phyloP scores from a whole-genome alignment of 2,797 vertebrate genomes.

The Cyprinodon diabolis region DNA sequence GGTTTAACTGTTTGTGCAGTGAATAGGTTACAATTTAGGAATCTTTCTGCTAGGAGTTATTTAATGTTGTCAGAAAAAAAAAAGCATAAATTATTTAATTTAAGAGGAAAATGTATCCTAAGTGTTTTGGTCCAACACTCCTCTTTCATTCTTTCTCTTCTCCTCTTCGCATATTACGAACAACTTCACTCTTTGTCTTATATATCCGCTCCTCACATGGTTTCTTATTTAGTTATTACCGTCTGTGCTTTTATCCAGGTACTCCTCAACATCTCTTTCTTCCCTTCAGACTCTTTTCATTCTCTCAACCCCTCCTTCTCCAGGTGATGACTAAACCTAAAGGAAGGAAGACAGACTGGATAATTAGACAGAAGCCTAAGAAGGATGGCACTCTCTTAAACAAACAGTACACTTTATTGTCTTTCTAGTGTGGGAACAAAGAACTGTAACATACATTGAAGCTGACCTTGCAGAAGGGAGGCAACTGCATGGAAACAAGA shows the following conservation, averaged over 20 bases:
- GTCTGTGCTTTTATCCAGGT: constrained; percentile 1
- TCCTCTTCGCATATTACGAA: constrained; percentile 18
- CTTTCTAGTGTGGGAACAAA: constrained; percentile 27
- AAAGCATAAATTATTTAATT: constrained; percentile 14
- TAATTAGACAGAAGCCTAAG: constrained; percentile 61
- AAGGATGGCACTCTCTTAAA: constrained; percentile 47
- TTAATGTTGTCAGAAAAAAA: background rate
- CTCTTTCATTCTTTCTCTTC: constrained; percentile 23
- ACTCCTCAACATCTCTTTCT: constrained; percentile 6
- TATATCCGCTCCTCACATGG: constrained; percentile 24
- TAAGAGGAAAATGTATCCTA: constrained; percentile 7
- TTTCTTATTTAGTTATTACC: constrained; percentile 33
- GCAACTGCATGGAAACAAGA: constrained; percentile 62
- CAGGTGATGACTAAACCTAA: constrained; percentile 43
- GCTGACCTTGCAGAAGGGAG: constrained; percentile 64
- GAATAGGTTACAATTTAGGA: background rate
- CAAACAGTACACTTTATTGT: constrained; percentile 61
- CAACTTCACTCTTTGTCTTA: constrained; percentile 52
- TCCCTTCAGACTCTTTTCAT: constrained; percentile 20
- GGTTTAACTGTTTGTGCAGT: background rate
- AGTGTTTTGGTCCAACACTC: constrained; percentile 7
- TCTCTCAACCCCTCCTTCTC: constrained; percentile 2
- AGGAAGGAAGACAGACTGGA: constrained; percentile 55
- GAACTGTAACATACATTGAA: constrained; percentile 29
- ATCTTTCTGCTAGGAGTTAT: constrained; percentile 4